Evolutionary conservation across 2,113 vertebrate species (phyloP), one percentile per base, ranked within the genome.

Genomic region (Potamarius usumacintae): DNA sequence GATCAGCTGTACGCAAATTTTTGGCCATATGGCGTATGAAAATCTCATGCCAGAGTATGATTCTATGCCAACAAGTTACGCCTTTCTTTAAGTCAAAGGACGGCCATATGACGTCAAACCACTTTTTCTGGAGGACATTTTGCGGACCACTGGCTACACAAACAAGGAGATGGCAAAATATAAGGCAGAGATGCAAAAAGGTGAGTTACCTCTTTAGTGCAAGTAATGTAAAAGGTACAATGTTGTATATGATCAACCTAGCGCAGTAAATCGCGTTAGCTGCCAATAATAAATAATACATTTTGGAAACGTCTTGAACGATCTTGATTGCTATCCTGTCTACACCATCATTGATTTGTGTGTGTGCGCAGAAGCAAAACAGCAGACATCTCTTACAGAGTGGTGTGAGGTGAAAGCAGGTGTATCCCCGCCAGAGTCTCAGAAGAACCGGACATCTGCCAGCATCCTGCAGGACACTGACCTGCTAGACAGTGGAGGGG

Each of bases 61-160:
- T 71, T 71, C 15, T 30, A 71, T 17, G 27, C 30, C 5, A 30
- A n/a, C 25, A n/a, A 4, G 10, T n/a, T n/a, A 25, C 20, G 25
- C 63, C n/a, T n/a, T 65, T 25, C n/a, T n/a, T 65, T 10, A 65
- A 96, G 95, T 99, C 91, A 96, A 96, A 93, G 97, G 97, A 92
- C 96, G 95, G 92, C 96, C 94, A 53, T 99, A 96, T 95, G 97
- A 99, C 89, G 98, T 99, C 84, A 97, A 97, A 89, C 96, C 97
- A 89, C 91, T 98, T 90, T 99, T 98, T 94, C 89, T 99, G 89
- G 98, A 99, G 93, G 98, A 99, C 86, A 94, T 99, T 90, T 95
- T 99, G 91, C 94, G 93, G 91, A 95, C 95, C 76, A 99, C 96
- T 15, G 95, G 95, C 1, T 99, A 97, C 90, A 95, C 93, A 89